Evolutionary conservation across 2,113 vertebrate genomes (phyloP), one percentile per base, ranked within the genome.

Genomic region (Indicator indicator): DNA sequence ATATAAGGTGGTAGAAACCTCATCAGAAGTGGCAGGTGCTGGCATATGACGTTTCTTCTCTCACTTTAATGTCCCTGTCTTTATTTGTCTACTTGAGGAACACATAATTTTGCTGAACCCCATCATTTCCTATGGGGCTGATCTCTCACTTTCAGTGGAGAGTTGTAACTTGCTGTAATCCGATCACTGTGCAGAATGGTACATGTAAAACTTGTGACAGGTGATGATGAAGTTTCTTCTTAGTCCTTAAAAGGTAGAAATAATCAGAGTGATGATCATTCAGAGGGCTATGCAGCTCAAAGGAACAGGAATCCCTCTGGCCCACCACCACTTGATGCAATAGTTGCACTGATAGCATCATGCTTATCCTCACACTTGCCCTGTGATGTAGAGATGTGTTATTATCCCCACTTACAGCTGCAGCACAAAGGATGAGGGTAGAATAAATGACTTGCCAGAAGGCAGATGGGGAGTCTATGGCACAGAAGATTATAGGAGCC

Each of bases 401-500:
- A 94, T 95, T 95, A 94, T 95, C 76, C 89, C 76, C 86, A 88
- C 77, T 97, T 95, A 94, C 80, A 93, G 95, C 91, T 96, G 95
- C 95, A 96, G 86, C 85, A 95, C 70, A 95, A 93, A 96, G 73
- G 73, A 92, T 59, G 76, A 96, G 86, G 88, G 86, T 48, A 90
- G 93, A 94, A 93, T 95, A 95, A 96, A 94, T 94, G 69, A 76
- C 90, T 94, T 94, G 93, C 96, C 90, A 94, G 90, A 88, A 91
- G 93, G 92, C 91, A 95, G 94, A 96, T 88, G 93, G 92, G 77
- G 92, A 94, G 70, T 67, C 92, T 92, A 14, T 94, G 93, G 90
- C 86, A 92, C 75, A 92, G 95, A 86, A 88, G 94, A 94, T 93
- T 97, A 95, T 79, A 96, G 90, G 77, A 96, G 86, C 93, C 69